phyloP scores from a whole-genome alignment of 2,797 vertebrate species.

The Tamandua tetradactyla region DNA sequence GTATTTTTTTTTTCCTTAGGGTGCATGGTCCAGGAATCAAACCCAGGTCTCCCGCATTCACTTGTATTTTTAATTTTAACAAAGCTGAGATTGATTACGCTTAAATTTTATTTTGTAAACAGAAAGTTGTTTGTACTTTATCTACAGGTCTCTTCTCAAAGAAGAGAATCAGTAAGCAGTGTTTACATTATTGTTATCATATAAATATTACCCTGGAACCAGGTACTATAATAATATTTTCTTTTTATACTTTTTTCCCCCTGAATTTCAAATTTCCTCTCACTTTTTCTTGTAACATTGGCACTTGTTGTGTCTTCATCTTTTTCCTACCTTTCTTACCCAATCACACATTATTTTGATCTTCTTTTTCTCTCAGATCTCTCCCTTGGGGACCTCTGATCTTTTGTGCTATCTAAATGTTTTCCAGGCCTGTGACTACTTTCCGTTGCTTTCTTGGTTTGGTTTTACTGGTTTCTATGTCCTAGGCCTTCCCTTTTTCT shows the following conservation, averaged over 20 bases:
- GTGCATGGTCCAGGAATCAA: too few relatives aligned
- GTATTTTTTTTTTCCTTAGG: too few relatives aligned
- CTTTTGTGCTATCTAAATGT: background rate
- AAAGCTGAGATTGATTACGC: background rate
- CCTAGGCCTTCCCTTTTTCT: background rate
- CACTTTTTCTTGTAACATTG: background rate
- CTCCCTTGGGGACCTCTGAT: background rate
- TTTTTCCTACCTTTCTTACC: background rate
- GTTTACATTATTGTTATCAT: background rate
- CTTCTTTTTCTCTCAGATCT: background rate
- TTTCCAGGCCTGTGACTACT: background rate
- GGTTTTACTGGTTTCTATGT: background rate
- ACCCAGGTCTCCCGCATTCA: too few relatives aligned
- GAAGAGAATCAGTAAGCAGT: background rate
- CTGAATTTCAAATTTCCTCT: background rate
- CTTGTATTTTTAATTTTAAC: background rate
- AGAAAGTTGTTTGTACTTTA: background rate
- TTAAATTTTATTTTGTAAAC: background rate
- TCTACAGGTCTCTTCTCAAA: background rate
- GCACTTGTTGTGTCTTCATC: background rate
- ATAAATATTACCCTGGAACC: too few relatives aligned
- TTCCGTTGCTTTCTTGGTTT: background rate
- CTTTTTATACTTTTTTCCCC: background rate
- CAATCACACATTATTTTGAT: background rate
- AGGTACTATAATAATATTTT: too few relatives aligned